Conservation (phyloP, 2,797 vertebrate genomes). For the Apogon talboti region DNA sequence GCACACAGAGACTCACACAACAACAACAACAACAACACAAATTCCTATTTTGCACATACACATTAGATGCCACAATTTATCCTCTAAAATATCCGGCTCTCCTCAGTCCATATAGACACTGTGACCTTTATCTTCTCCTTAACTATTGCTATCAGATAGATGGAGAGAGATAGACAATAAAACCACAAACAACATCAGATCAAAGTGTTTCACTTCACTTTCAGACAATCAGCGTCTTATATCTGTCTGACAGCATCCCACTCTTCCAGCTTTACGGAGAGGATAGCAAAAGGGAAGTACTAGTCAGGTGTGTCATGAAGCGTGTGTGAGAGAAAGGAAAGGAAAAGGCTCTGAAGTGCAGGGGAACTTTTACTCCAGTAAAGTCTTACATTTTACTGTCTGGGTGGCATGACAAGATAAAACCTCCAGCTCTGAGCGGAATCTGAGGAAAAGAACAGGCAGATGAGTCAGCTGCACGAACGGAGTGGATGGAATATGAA, state of each 20-base stretch:
- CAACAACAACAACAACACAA: slow-evolving; percentile 13
- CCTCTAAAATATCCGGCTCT: slow-evolving; percentile 1
- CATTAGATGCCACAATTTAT: slow-evolving; percentile 9
- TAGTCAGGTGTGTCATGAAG: slow-evolving; percentile 57
- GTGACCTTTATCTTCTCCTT: slow-evolving; percentile 19
- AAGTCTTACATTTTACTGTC: slow-evolving; percentile 54
- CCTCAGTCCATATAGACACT: slow-evolving; percentile 2
- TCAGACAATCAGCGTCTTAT: slow-evolving; percentile 58
- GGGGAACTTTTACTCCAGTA: slow-evolving; percentile 58
- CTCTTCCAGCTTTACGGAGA: slow-evolving; percentile 33
- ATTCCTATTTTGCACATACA: neutral
- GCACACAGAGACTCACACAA: slow-evolving; percentile 6
- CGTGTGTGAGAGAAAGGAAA: slow-evolving; percentile 20
- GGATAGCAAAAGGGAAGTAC: slow-evolving; percentile 54
- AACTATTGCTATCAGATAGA: slow-evolving; percentile 21
- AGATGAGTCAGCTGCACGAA: slow-evolving; percentile 60
- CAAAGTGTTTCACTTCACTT: slow-evolving; percentile 54
- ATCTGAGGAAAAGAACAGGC: slow-evolving; percentile 46
- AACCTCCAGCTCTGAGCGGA: slow-evolving; percentile 55
- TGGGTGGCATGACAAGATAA: slow-evolving; percentile 64
- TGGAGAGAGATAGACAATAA: slow-evolving; percentile 4
- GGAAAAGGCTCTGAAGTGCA: slow-evolving; percentile 31
- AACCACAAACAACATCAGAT: slow-evolving; percentile 13
- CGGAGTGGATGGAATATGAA: slow-evolving; percentile 49
- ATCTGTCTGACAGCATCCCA: slow-evolving; percentile 53